Conservation (phyloP, 2,797 vertebrate species). For the Dallia pectoralis region DNA sequence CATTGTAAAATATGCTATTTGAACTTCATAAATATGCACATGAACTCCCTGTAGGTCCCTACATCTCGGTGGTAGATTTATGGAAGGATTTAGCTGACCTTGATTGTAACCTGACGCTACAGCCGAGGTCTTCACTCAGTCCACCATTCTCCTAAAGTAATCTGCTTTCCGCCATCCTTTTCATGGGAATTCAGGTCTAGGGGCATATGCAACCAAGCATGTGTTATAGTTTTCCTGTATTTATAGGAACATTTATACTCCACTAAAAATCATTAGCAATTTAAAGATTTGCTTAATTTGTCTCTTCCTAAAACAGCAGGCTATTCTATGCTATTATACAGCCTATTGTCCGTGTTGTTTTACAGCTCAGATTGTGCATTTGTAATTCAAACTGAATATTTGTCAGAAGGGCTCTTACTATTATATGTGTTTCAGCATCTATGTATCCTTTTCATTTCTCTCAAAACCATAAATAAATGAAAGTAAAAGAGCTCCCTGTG, state of each 20-base stretch:
- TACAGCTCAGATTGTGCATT: not conserved
- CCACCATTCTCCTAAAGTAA: not conserved
- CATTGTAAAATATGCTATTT: conserved; percentile 1
- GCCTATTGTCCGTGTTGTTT: not conserved
- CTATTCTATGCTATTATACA: not conserved
- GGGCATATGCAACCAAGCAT: not conserved
- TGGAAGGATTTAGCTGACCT: not conserved
- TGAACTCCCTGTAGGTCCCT: not conserved
- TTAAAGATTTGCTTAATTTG: not conserved
- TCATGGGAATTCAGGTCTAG: too few relatives aligned
- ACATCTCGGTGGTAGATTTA: not conserved
- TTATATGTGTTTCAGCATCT: not conserved
- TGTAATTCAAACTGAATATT: not conserved
- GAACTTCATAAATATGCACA: conserved; percentile 7
- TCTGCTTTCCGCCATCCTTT: not conserved
- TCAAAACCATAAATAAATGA: not conserved
- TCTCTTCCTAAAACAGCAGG: not conserved
- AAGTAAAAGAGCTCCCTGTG: not conserved
- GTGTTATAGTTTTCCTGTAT: not conserved
- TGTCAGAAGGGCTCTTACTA: not conserved
- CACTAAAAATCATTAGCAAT: not conserved
- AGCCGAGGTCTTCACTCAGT: not conserved
- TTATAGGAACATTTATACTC: not conserved
- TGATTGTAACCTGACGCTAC: not conserved
- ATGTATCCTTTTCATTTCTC: not conserved